Conservation (phyloP, 2,888 invertebrate species). For the Cephus sareptanus region DNA sequence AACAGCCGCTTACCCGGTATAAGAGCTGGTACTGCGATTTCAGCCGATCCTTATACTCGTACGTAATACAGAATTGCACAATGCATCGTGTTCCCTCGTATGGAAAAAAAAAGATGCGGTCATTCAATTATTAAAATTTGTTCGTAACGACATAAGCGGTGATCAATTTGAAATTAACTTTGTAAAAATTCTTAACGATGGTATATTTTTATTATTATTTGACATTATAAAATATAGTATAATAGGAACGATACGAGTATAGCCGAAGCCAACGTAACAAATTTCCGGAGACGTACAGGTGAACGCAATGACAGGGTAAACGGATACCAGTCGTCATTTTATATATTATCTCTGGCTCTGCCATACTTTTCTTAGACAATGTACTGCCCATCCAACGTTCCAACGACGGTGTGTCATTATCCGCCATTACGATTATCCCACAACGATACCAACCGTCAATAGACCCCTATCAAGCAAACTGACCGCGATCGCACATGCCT, state of each 20-base stretch:
- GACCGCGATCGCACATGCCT: neutral
- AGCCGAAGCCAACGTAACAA: neutral
- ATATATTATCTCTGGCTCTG: neutral
- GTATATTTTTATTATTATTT: neutral
- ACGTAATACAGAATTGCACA: neutral
- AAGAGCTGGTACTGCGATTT: neutral
- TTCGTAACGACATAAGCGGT: neutral
- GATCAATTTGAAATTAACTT: neutral
- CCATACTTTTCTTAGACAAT: neutral
- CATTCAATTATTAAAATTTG: neutral
- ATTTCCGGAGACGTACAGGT: neutral
- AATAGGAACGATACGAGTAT: neutral
- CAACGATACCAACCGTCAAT: slow-evolving; percentile 7
- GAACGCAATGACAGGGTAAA: neutral
- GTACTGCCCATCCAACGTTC: neutral
- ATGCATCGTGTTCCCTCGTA: neutral
- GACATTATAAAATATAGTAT: neutral
- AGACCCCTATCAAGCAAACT: slow-evolving; percentile 7
- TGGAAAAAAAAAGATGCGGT: neutral
- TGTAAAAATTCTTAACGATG: neutral
- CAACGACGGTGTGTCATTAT: slow-evolving; percentile 2
- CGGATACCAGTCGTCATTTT: slow-evolving; percentile 1
- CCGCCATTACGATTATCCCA: slow-evolving; percentile 7
- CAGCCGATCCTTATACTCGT: neutral
- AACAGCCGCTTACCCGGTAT: neutral